phyloP scores from a whole-genome alignment of 2,888 invertebrate genomes.

The Scaptomyza flava region DNA sequence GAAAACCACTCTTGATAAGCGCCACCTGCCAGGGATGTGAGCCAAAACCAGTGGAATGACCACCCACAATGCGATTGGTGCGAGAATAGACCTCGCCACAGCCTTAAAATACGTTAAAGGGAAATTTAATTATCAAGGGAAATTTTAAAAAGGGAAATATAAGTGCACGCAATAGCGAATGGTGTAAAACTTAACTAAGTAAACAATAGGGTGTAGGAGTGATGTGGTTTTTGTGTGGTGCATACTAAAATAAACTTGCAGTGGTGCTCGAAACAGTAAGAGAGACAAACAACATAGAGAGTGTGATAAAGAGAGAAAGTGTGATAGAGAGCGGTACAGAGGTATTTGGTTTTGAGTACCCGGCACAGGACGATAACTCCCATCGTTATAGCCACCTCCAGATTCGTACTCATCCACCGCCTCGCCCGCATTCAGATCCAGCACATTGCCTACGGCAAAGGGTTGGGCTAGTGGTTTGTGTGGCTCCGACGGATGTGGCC shows the following conservation, averaged over 20 bases:
- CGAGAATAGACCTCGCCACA: constrained; percentile 95
- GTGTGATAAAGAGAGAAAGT: constrained; percentile 22
- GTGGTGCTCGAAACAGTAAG: constrained; percentile 35
- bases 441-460: constrained; percentile 82
- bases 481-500: constrained; percentile 31
- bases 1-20: constrained; percentile 94
- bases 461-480: constrained; percentile 68
- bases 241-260: constrained; percentile 50
- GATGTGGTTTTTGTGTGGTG: constrained; percentile 35
- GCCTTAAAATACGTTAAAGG: constrained; percentile 86
- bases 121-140: neutral
- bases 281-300: constrained; percentile 1
- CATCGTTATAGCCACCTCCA: constrained; percentile 70
- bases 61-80: constrained; percentile 96
- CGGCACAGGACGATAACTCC: constrained; percentile 83
- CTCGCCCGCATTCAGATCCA: constrained; percentile 81
- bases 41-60: constrained; percentile 94
- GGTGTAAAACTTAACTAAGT: constrained; percentile 25
- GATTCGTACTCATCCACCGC: constrained; percentile 75
- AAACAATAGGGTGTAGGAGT: constrained; percentile 15
- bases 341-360: constrained; percentile 74
- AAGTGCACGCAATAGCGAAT: constrained; percentile 27
- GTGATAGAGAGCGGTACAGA: constrained; percentile 18
- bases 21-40: constrained; percentile 98
- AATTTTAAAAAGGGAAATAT: neutral